Evolutionary conservation across 2,888 invertebrate genomes (phyloP).

Genomic region (Cerastis rubricosa): DNA sequence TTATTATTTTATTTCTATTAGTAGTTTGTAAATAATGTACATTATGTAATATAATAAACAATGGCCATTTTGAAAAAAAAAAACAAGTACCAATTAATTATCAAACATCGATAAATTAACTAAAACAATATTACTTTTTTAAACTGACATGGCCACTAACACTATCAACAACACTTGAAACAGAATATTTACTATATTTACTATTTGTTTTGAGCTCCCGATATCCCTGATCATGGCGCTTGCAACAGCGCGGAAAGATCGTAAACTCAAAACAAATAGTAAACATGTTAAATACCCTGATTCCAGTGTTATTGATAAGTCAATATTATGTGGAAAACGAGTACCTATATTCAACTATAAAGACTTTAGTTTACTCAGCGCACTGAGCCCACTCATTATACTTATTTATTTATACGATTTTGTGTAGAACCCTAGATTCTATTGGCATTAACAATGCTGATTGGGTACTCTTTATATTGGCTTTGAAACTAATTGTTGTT

Average conservation of each 20-base stretch:
- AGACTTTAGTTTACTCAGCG: not conserved
- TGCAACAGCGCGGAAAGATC: too few species aligned
- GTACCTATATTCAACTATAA: not conserved
- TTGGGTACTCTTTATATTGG: not conserved
- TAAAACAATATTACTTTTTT: not conserved
- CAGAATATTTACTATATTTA: too few species aligned
- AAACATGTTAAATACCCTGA: too few species aligned
- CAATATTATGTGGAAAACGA: not conserved
- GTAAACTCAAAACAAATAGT: too few species aligned
- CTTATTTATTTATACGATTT: not conserved
- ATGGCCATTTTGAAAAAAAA: too few species aligned
- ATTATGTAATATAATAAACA: too few species aligned
- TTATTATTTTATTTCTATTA: too few species aligned
- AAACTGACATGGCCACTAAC: too few species aligned
- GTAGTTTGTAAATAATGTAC: too few species aligned
- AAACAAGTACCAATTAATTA: not conserved
- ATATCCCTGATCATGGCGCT: too few species aligned
- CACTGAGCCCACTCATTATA: not conserved
- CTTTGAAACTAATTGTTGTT: constrained; percentile 14
- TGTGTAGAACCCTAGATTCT: not conserved
- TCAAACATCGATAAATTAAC: not conserved
- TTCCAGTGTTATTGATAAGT: not conserved
- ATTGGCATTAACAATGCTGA: not conserved
- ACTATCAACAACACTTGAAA: too few species aligned
- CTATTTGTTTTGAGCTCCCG: too few species aligned